Conservation (phyloP, 53 echinoderm and acorn worm genomes). For the Arbacia lixula region DNA sequence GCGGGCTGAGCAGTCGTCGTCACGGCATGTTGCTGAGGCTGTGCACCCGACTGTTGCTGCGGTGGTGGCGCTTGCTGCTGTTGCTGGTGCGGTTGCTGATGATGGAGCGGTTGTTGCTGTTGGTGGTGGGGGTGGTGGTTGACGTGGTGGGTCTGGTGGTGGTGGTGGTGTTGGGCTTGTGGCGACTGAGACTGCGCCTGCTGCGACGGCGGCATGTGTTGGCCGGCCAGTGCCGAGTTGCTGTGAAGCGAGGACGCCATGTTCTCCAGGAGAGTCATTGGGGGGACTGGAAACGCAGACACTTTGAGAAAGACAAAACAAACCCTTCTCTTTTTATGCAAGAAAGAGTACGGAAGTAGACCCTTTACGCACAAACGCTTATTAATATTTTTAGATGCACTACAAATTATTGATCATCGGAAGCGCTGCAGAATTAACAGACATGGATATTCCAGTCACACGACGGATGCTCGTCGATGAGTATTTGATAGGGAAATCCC, state of each 20-base stretch:
- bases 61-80: constrained; percentile 6
- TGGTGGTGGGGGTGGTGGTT: constrained; percentile 21
- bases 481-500: too few relatives aligned
- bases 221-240: constrained; percentile 37
- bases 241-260: constrained; percentile 40
- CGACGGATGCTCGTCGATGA: too few relatives aligned
- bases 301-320: too few relatives aligned
- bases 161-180: constrained; percentile 42
- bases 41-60: constrained; percentile 25
- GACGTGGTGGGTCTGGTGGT: constrained; percentile 20
- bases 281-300: too few relatives aligned
- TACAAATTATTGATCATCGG: too few relatives aligned
- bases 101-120: constrained; percentile 16
- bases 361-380: too few relatives aligned
- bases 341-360: too few relatives aligned
- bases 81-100: neutral
- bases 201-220: constrained; percentile 50
- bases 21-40: constrained; percentile 18
- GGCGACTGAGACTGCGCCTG: constrained; percentile 23
- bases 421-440: too few relatives aligned
- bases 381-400: too few relatives aligned
- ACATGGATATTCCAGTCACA: too few relatives aligned
- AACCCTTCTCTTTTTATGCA: too few relatives aligned
- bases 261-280: constrained; percentile 50
- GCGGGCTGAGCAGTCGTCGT: constrained; percentile 32